phyloP scores from a whole-genome alignment of 2,888 invertebrate species.

The Cerastis rubricosa region DNA sequence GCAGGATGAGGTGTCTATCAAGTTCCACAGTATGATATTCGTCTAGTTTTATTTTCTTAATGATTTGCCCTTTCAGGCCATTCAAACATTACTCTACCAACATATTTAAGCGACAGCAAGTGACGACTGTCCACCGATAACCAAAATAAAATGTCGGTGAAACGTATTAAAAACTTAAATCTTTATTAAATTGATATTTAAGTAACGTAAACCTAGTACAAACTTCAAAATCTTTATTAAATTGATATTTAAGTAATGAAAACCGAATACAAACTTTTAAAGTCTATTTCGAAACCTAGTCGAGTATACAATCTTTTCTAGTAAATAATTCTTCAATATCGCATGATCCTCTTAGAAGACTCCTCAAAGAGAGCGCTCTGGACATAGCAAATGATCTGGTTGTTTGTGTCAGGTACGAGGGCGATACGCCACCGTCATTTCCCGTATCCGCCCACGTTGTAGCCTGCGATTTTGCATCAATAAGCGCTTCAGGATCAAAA shows the following conservation, averaged over 20 bases:
- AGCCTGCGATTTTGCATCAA: not conserved
- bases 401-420: not conserved
- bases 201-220: slow-evolving; percentile 14
- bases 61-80: not conserved
- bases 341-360: slow-evolving; percentile 73
- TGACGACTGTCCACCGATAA: not conserved
- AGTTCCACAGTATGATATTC: not conserved
- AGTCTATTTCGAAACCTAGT: slow-evolving; percentile 20
- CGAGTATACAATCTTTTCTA: slow-evolving; percentile 10
- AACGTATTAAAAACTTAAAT: not conserved
- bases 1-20: not conserved
- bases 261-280: slow-evolving; percentile 16
- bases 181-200: slow-evolving; percentile 30
- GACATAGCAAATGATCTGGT: slow-evolving; percentile 74
- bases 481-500: not conserved
- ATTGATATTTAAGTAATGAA: slow-evolving; percentile 24
- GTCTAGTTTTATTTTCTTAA: not conserved
- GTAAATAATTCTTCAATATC: slow-evolving; percentile 79
- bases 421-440: not conserved
- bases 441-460: not conserved
- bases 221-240: slow-evolving; percentile 7
- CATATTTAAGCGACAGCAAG: not conserved
- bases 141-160: not conserved
- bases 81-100: not conserved
- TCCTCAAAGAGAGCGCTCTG: slow-evolving; percentile 75